phyloP scores from a whole-genome alignment of 2,888 invertebrate genomes.

The Ophioninae sp. region DNA sequence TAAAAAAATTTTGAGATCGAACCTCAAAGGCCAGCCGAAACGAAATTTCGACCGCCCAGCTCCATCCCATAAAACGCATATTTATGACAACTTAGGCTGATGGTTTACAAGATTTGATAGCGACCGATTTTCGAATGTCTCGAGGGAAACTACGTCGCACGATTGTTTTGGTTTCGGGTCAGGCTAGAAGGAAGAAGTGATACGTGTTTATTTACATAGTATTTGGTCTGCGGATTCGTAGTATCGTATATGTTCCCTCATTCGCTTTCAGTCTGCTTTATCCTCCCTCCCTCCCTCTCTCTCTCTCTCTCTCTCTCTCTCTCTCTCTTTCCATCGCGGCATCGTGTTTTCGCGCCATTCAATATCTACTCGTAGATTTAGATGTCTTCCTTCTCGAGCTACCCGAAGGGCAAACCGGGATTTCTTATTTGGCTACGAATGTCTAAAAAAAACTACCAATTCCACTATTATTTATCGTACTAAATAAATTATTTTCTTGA shows the following conservation, averaged over 20 bases:
- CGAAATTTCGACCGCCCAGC: no score
- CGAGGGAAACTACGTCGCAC: constrained; percentile 27
- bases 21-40: no score
- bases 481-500: no score
- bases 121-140: constrained; percentile 53
- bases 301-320: background rate
- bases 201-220: constrained; percentile 29
- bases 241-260: constrained; percentile 17
- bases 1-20: background rate
- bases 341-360: constrained; percentile 44
- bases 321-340: background rate
- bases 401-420: background rate
- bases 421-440: no score
- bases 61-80: background rate
- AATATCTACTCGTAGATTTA: constrained; percentile 45
- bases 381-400: constrained; percentile 17
- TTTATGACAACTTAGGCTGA: constrained; percentile 33
- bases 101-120: constrained; percentile 32
- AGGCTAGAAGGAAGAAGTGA: constrained; percentile 35
- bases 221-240: constrained; percentile 39
- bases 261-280: background rate
- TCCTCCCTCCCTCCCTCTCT: background rate
- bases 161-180: background rate
- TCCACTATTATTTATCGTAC: no score
- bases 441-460: no score